These are phyloP conservation scores for Hylaea fasciaria DNA, from an alignment of 2,888 invertebrate species.

Conservation along the genomic window DNA sequence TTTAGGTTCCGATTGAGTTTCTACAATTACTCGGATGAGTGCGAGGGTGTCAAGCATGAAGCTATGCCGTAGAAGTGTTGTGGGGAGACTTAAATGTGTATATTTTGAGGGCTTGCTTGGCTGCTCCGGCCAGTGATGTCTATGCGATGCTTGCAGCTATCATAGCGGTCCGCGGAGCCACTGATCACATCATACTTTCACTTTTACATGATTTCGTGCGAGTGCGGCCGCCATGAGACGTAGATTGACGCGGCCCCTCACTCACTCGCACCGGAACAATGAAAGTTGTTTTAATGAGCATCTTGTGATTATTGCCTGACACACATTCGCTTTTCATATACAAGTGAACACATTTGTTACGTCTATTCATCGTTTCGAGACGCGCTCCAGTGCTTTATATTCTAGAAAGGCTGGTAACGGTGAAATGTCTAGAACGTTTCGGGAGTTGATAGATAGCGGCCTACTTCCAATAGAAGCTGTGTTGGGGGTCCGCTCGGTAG, in stretches of 20 bases:
- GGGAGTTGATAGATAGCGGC: slow-evolving; percentile 21
- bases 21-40: slow-evolving; percentile 18
- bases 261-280: slow-evolving; percentile 69
- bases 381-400: slow-evolving; percentile 28
- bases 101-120: not conserved
- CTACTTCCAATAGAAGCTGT: not conserved
- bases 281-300: slow-evolving; percentile 72
- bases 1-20: slow-evolving; percentile 27
- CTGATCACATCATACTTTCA: slow-evolving; percentile 80
- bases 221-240: slow-evolving; percentile 57
- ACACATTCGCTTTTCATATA: slow-evolving; percentile 47
- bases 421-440: slow-evolving; percentile 20
- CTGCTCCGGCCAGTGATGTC: not conserved
- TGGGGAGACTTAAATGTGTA: not conserved
- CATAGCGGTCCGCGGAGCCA: slow-evolving; percentile 49
- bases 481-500: slow-evolving; percentile 1
- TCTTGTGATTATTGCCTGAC: slow-evolving; percentile 51
- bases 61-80: not conserved
- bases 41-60: slow-evolving; percentile 4
- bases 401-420: slow-evolving; percentile 33
- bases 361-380: slow-evolving; percentile 28
- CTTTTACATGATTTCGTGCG: slow-evolving; percentile 78
- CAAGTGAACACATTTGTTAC: slow-evolving; percentile 32
- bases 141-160: slow-evolving; percentile 40
- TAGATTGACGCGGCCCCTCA: slow-evolving; percentile 58